phyloP scores from a whole-genome alignment of 2,113 vertebrate genomes.

The Apteryx mantelli region DNA sequence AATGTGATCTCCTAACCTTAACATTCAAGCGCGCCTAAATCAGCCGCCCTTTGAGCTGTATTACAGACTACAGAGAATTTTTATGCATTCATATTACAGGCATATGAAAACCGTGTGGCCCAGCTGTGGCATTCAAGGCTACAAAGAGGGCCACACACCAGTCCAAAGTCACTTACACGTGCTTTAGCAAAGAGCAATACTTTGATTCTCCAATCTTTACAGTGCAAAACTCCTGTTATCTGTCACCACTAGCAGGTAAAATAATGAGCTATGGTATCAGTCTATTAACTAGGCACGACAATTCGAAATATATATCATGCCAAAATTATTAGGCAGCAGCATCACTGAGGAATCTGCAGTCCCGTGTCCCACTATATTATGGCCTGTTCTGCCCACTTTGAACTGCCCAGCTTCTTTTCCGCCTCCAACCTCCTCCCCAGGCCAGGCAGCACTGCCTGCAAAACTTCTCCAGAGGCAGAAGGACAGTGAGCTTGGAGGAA shows the following conservation, averaged over 20 bases:
- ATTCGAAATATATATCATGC: not conserved
- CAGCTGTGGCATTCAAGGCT: not conserved
- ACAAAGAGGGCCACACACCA: not conserved
- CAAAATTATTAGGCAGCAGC: not conserved
- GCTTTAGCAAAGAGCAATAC: not conserved
- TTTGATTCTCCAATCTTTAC: not conserved
- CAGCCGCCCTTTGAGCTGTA: constrained; percentile 57
- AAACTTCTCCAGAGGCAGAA: not conserved
- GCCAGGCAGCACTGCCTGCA: not conserved
- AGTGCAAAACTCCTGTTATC: not conserved
- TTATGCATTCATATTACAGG: not conserved
- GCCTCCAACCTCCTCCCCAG: not conserved
- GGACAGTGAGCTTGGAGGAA: not conserved
- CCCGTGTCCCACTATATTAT: fast-evolving
- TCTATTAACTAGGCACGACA: not conserved
- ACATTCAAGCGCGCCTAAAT: constrained; percentile 52
- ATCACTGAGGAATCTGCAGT: not conserved
- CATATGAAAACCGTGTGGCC: not conserved
- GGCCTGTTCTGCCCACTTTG: not conserved
- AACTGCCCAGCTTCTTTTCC: not conserved
- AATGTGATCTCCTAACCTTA: constrained; percentile 71
- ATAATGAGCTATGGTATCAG: not conserved
- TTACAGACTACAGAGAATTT: constrained; percentile 11
- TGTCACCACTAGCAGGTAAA: not conserved
- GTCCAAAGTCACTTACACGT: not conserved